Percentiles rank a stretch among this genome's conserved stretches.
phyloP scores from a whole-genome alignment of 1,140 invertebrate genomes.

The Drosophila willistoni region DNA sequence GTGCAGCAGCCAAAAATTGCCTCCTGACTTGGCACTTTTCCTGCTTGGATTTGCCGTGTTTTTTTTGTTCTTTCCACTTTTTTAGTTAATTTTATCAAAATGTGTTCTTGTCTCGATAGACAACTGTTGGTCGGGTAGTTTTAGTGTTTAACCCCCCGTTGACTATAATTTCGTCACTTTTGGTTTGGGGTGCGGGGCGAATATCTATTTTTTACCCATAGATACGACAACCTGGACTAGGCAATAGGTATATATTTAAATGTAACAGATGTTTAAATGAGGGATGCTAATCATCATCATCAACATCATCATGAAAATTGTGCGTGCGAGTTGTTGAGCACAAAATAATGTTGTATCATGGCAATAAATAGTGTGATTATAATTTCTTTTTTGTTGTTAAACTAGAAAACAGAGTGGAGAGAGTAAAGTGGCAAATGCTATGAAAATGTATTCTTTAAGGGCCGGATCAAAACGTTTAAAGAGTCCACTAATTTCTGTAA shows the following conservation, averaged over 20 bases:
- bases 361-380: slow-evolving; percentile 82
- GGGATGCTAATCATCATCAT: slow-evolving; percentile 74
- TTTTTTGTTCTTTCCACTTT: slow-evolving; percentile 15
- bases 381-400: slow-evolving; percentile 28
- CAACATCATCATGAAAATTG: slow-evolving; percentile 8
- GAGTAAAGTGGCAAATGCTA: neutral
- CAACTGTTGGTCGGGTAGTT: slow-evolving; percentile 58
- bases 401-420: too few species aligned
- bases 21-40: slow-evolving; percentile 51
- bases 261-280: slow-evolving; percentile 81
- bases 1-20: slow-evolving; percentile 57
- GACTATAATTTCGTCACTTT: slow-evolving; percentile 50
- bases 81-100: slow-evolving; percentile 67
- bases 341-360: slow-evolving; percentile 81
- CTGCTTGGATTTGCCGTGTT: neutral
- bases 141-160: slow-evolving; percentile 46
- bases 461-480: neutral
- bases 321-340: slow-evolving; percentile 51
- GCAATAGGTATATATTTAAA: slow-evolving; percentile 67
- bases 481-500: neutral
- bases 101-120: slow-evolving; percentile 28
- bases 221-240: slow-evolving; percentile 21
- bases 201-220: slow-evolving; percentile 5
- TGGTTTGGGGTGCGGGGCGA: slow-evolving; percentile 27
- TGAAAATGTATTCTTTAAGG: too few species aligned